Evolutionary conservation across 1,140 invertebrate genomes (phyloP).

Genomic region (Argopecten irradians): DNA sequence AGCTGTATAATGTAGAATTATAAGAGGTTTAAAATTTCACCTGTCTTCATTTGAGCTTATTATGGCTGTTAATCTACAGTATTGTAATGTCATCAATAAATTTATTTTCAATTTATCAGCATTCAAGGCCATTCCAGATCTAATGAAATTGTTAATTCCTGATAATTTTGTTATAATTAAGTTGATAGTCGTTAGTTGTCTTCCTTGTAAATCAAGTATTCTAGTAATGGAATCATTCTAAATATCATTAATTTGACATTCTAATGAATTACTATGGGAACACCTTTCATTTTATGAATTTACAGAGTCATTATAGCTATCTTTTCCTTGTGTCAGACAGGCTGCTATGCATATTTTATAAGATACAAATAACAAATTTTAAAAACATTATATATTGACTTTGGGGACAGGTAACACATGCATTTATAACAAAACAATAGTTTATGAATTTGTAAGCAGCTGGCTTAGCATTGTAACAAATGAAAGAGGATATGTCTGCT

Average conservation of each 20-base stretch:
- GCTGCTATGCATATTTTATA: no score
- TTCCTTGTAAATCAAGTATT: background rate
- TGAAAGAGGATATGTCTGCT: background rate
- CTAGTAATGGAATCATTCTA: background rate
- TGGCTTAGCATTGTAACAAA: background rate
- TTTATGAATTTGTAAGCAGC: background rate
- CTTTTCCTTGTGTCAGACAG: no score
- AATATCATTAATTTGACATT: background rate
- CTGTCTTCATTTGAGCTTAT: background rate
- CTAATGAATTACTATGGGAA: background rate
- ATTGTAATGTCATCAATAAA: background rate
- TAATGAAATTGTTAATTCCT: background rate
- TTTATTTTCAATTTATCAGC: background rate
- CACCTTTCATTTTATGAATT: no score
- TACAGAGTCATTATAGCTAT: no score
- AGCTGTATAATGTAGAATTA: background rate
- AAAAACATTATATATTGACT: background rate
- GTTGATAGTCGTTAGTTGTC: background rate
- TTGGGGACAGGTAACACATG: background rate
- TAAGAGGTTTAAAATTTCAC: background rate
- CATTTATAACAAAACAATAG: background rate
- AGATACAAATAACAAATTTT: no score
- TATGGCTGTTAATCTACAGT: background rate
- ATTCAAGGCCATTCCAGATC: background rate
- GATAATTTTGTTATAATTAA: background rate